Evolutionary conservation across 2,113 vertebrate genomes (phyloP).

Genomic region (Sander vitreus): DNA sequence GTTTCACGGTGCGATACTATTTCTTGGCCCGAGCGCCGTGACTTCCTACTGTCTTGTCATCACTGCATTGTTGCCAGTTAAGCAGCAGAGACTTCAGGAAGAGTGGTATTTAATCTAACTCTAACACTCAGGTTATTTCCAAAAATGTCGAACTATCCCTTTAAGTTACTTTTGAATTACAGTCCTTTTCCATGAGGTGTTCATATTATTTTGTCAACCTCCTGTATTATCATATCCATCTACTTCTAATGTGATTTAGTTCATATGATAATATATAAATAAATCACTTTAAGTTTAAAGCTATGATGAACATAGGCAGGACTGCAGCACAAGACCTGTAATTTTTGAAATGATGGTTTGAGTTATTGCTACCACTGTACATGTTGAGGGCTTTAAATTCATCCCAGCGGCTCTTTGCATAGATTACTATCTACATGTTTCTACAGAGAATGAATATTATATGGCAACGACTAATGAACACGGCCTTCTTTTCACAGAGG

Average conservation of each 20-base stretch:
- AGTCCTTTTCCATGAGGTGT: background rate
- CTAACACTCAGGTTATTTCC: background rate
- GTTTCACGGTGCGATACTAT: too few species aligned
- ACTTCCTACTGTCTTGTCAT: too few species aligned
- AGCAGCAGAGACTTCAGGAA: too few species aligned
- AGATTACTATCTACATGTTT: constrained; percentile 70
- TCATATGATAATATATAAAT: background rate
- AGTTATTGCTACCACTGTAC: constrained; percentile 35
- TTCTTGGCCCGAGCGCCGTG: too few species aligned
- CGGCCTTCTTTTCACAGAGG: constrained; percentile 68
- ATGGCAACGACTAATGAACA: constrained; percentile 71
- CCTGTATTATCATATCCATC: background rate
- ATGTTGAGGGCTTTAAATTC: constrained; percentile 36
- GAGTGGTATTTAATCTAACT: too few species aligned
- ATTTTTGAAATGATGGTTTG: constrained; percentile 26
- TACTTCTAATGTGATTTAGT: background rate
- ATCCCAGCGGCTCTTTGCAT: constrained; percentile 43
- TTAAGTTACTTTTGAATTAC: background rate
- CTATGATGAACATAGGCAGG: background rate
- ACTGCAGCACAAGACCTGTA: background rate
- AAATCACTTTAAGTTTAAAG: background rate
- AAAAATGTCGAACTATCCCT: background rate
- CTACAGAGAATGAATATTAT: constrained; percentile 69
- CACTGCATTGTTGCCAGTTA: too few species aligned
- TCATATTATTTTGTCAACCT: background rate